A percentile compares a stretch with the other conserved stretches of the same genome.
Evolutionary conservation across 2,113 vertebrate species (phyloP).

Genomic region (Rhea americana): DNA sequence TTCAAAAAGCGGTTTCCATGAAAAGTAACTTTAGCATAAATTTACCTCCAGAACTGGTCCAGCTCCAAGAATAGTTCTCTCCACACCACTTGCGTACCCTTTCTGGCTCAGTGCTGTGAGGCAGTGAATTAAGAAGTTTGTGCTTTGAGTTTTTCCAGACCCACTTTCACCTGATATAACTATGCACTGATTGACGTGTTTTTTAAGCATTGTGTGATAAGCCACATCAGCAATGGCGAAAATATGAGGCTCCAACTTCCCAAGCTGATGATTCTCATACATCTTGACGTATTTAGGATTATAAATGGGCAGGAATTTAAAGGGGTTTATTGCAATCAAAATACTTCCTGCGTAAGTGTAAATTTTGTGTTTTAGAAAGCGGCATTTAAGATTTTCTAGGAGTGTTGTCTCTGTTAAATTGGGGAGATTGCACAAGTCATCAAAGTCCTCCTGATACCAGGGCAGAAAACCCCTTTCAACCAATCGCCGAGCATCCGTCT

Average conservation of each 20-base stretch:
- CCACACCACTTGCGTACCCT: slow-evolving; percentile 86
- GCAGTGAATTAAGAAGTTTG: slow-evolving; percentile 95
- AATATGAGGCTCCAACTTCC: slow-evolving; percentile 91
- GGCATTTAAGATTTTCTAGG: slow-evolving; percentile 80
- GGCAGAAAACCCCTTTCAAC: slow-evolving; percentile 92
- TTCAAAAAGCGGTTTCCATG: background rate
- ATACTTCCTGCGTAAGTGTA: slow-evolving; percentile 92
- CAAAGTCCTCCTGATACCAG: slow-evolving; percentile 82
- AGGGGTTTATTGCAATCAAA: slow-evolving; percentile 93
- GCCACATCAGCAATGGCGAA: slow-evolving; percentile 91
- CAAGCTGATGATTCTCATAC: slow-evolving; percentile 93
- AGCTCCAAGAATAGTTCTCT: slow-evolving; percentile 91
- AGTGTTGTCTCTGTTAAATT: slow-evolving; percentile 81
- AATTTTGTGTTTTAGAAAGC: slow-evolving; percentile 88
- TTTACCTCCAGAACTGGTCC: slow-evolving; percentile 94
- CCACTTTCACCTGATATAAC: slow-evolving; percentile 94
- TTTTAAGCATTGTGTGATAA: slow-evolving; percentile 88
- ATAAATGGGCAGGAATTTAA: slow-evolving; percentile 93
- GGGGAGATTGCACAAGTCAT: slow-evolving; percentile 89
- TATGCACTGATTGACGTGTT: slow-evolving; percentile 88
- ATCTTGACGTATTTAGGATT: slow-evolving; percentile 95
- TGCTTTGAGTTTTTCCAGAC: slow-evolving; percentile 94
- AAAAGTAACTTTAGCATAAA: background rate
- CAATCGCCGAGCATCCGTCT: slow-evolving; percentile 80
- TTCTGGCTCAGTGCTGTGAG: slow-evolving; percentile 93